Base-by-base conservation (phyloP, 2,888 invertebrate genomes). In the Eristalis tenax region DNA sequence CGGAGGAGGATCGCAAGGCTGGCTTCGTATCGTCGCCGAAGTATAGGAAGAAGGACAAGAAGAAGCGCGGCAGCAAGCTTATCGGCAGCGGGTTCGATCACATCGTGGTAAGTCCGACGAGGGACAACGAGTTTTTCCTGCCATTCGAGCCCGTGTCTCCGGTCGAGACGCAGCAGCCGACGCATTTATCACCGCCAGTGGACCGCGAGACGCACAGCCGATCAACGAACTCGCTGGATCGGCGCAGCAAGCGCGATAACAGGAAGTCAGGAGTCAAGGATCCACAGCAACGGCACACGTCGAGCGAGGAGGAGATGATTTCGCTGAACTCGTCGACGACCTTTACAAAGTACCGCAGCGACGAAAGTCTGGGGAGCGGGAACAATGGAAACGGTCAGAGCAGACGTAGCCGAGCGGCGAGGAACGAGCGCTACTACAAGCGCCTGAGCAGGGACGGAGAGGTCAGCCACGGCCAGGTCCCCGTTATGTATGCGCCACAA, bases 401-500 rank as follows among this genome's bases (percentile, higher is more conserved):
- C 90, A 95, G 95, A 89, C 94, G 94, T 90, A 95, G 96, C 35
- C 94, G 97, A 76, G 95, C 95, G 28, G 97, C 97, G 0, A 94
- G 97, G 89, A 97, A 97, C 73, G 97, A 97, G 91, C 94, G 97
- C 75, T 97, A 97, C 90, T 95, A 96, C 77, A 96, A 96, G 90
- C 94, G 97, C 75, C 92, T 96, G 89, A 96, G 96, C 15, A 94
- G 95, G 80, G 96, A 96, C 89, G 96, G 96, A 50, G 96, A 96
- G 90, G 90, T 90, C 4, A 92, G 91, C 71, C 91, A 91, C 59
- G 92, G 92, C 6, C 91, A 91, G 73, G 90, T 89, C n/a, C 91
- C 91, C 0, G 85, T 91, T 1, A 90, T 90, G 85, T 90, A 89
- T 66, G 90, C 90, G 8, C 90, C 90, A 93, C 91, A 94, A 93